Conservation (phyloP, 2,888 invertebrate genomes). For the Hydroisotoma schaefferi region DNA sequence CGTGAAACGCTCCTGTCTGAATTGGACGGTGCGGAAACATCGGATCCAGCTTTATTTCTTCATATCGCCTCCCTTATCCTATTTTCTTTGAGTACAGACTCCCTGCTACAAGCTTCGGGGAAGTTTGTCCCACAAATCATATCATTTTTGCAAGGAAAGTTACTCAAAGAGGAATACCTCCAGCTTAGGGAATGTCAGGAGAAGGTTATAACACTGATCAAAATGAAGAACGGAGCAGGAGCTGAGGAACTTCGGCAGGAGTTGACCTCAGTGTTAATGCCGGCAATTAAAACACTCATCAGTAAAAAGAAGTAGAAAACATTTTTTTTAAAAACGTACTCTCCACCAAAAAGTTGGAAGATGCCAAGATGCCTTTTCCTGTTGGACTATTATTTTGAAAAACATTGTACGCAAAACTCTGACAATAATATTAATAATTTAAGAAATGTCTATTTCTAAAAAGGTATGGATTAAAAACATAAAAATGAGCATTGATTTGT, state of each 20-base stretch:
- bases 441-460: too few relatives aligned
- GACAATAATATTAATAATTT: too few relatives aligned
- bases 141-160: constrained; percentile 64
- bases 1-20: constrained; percentile 77
- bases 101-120: constrained; percentile 87
- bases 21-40: constrained; percentile 60
- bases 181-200: constrained; percentile 60
- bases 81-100: constrained; percentile 74
- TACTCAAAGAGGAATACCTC: constrained; percentile 64
- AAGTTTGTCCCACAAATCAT: constrained; percentile 82
- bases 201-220: constrained; percentile 37
- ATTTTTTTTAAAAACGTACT: background rate
- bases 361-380: too few relatives aligned
- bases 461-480: too few relatives aligned
- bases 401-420: too few relatives aligned
- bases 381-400: too few relatives aligned
- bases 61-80: constrained; percentile 74
- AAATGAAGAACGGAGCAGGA: constrained; percentile 50
- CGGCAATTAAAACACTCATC: constrained; percentile 57
- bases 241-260: constrained; percentile 57
- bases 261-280: constrained; percentile 52
- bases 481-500: too few relatives aligned
- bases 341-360: too few relatives aligned
- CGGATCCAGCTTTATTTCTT: constrained; percentile 73
- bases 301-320: constrained; percentile 48